Evolutionary conservation across 2,113 vertebrate species (phyloP).

Genomic region (Ellobius talpinus): DNA sequence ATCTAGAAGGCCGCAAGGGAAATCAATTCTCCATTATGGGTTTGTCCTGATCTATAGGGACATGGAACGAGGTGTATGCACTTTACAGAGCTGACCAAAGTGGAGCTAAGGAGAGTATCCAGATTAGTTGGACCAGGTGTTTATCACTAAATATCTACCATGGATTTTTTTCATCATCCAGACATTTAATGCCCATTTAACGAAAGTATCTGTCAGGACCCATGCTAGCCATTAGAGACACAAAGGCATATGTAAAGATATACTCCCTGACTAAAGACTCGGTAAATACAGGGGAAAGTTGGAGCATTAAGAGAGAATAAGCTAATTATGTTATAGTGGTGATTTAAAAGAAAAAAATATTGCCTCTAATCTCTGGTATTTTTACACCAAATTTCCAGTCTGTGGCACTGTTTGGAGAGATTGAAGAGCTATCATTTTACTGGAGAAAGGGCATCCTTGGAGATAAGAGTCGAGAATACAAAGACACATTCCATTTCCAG

Average conservation of each 20-base stretch:
- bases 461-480: background rate
- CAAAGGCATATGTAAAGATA: background rate
- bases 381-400: background rate
- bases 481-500: background rate
- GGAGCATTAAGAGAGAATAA: background rate
- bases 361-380: no score
- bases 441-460: background rate
- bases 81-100: background rate
- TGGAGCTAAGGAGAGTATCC: background rate
- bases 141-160: background rate
- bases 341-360: background rate
- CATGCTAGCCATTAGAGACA: background rate
- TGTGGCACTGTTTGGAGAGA: background rate
- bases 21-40: background rate
- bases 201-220: background rate
- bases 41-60: conserved; percentile 5
- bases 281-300: background rate
- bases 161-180: background rate
- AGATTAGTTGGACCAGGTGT: background rate
- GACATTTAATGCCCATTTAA: background rate
- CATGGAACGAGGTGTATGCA: background rate
- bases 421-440: background rate
- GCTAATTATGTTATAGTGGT: background rate
- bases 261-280: background rate
- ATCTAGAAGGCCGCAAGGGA: background rate